Base-by-base conservation (phyloP, 2,888 invertebrate species). In the Dicycla oo region DNA sequence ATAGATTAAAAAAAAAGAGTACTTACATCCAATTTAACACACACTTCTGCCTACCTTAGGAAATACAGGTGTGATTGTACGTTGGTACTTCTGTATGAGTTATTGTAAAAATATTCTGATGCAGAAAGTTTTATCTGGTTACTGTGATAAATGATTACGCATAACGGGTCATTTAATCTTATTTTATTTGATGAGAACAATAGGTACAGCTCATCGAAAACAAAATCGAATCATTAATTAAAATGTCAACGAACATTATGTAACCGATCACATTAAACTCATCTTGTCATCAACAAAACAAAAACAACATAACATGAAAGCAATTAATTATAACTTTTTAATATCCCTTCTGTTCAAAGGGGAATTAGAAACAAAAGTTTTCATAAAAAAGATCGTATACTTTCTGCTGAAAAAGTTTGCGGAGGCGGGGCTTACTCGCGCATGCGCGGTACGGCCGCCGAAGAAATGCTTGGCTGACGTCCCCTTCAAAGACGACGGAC, bases 381-480 rank as follows among this genome's bases (percentile, higher is more conserved):
- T 43, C 58, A 77, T 72, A 73, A 85, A 88, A 84, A 81, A 83
- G 83, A 82, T 77, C 75, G 72, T 73, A 77, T 82, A 85, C 81
- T 86, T 88, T 78, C 64, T 60, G 70, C 71, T 77, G 86, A 88
- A 91, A 94, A 95, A 95, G 91, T 94, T 95, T 94, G 89, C 51
- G 78, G 77, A 86, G 95, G 95, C 88, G 95, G 95, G 81, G 92
- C 75, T 78, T 88, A 51, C 34, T 23, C 68, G 87, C 93, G 94
- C 95, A 91, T 89, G 95, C 95, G 95, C 78, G 13, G 51, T 88
- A 11, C 15, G 3, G 2, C 7, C 84, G 92, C 93, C 76, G 94
- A 95, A 95, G 95, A 95, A 83, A 85, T 95, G 94, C 91, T 94
- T 91, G 87, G 81, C 85, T 82, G 90, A 87, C 87, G 87, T 88